A percentile compares a stretch with the other conserved stretches of the same genome.
Evolutionary conservation across 2,113 vertebrate genomes (phyloP).

Genomic region (Chloroceryle aenea): DNA sequence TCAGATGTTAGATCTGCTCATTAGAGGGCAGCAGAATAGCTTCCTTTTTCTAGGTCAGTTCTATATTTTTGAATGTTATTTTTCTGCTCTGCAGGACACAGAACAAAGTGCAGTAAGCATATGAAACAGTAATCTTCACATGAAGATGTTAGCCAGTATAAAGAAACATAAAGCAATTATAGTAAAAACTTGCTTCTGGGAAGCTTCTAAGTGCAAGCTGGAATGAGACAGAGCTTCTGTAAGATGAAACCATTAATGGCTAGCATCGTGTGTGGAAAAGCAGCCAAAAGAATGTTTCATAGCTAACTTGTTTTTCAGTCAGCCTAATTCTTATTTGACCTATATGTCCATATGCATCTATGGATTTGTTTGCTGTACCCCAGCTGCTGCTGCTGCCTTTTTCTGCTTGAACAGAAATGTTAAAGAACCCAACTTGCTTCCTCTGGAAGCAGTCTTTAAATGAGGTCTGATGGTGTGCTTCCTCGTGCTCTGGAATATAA

Average conservation of each 20-base stretch:
- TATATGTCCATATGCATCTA: not conserved
- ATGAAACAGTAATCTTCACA: not conserved
- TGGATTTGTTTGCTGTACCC: not conserved
- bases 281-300: not conserved
- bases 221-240: not conserved
- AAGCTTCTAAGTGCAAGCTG: not conserved
- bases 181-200: not conserved
- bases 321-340: conserved; percentile 13
- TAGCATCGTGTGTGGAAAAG: not conserved
- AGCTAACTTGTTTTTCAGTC: not conserved
- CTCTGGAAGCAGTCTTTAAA: not conserved
- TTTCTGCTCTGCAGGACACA: not conserved
- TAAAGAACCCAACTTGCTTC: not conserved
- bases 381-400: conserved; percentile 5
- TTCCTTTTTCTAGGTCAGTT: conserved; percentile 56
- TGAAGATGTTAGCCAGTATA: not conserved
- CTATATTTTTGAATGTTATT: not conserved
- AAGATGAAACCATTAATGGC: not conserved
- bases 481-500: not conserved
- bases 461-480: not conserved
- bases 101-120: not conserved
- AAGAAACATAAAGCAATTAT: not conserved
- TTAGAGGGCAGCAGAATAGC: conserved; percentile 68
- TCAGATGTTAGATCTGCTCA: conserved; percentile 17
- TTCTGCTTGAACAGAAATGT: not conserved